A percentile compares a stretch with the other conserved stretches of the same genome.
phyloP scores from a whole-genome alignment of 2,113 vertebrate species.

The Lepus europaeus region DNA sequence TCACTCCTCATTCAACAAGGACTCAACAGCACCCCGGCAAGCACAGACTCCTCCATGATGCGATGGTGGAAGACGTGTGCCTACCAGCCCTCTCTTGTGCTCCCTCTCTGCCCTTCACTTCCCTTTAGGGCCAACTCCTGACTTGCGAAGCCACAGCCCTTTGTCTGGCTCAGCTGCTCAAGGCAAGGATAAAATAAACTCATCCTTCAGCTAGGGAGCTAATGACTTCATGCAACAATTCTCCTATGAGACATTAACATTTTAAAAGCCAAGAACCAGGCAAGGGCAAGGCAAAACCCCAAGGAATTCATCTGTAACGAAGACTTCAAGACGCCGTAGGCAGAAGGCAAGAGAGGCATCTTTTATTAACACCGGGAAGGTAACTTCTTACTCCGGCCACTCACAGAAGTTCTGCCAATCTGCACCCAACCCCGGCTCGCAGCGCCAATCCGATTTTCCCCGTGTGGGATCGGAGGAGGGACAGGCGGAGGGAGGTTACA shows the following conservation, averaged over 20 bases:
- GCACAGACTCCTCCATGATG: background rate
- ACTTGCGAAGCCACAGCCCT: conserved; percentile 1
- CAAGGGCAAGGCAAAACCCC: background rate
- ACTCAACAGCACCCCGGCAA: background rate
- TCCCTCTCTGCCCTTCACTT: background rate
- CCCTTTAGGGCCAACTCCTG: background rate
- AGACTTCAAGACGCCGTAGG: background rate
- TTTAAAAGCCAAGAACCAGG: conserved; percentile 59
- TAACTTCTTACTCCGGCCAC: background rate
- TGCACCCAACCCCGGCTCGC: background rate
- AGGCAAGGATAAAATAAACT: background rate
- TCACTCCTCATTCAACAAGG: background rate
- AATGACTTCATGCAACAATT: conserved; percentile 45
- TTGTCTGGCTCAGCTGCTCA: background rate
- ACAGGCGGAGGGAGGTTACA: background rate
- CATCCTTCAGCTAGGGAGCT: background rate
- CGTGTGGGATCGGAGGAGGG: background rate
- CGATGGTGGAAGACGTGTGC: background rate
- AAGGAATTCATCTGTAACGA: background rate
- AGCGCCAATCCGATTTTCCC: background rate
- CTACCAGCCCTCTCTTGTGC: background rate
- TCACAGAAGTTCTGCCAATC: background rate
- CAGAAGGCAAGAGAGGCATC: background rate
- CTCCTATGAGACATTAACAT: conserved; percentile 4
- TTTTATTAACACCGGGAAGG: conserved; percentile 20